Evolutionary conservation across 2,113 vertebrate genomes (phyloP), one percentile per base, ranked within the genome.

Genomic region (Microcebus lehilahytsara): DNA sequence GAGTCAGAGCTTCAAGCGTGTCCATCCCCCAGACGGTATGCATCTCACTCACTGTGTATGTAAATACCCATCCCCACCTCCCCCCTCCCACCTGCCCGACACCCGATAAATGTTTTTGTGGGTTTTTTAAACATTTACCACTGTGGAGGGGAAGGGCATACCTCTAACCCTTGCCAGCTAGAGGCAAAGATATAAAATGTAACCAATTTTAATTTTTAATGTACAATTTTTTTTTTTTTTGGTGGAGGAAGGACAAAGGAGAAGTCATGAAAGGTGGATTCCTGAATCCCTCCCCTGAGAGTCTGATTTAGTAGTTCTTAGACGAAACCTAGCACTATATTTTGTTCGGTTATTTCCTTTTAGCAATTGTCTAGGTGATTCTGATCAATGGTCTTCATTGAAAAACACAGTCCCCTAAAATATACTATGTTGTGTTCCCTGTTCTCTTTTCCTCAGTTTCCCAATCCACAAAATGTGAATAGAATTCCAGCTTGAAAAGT

Each of bases 241-340:
- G 37, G 0, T 11, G 14, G 9, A 10, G 53, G 2, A 19, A 9
- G 9, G 14, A 23, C 0, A 19, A 25, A 12, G 20, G 17, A 37
- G 71, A 64, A 78, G 22, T 37, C 58, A 9, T 9, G 13, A 66
- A 12, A 71, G 37, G 1, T 37, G 3, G 4, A 37, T 40, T 87
- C 42, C 30, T 40, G 16, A 93, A 27, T 20, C 3, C 2, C 3
- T 37, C 46, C 4, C 46, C 80, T 67, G 22, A 40, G 19, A 22
- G 27, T 84, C 3, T 30, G 4, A 30, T 25, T 74, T 22, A 7
- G 13, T 40, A 32, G 13, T 6, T 77, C 27, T 37, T n/a, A 2
- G 19, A 20, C 22, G 6, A 51, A 42, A 3, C 7, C 14, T 2
- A 9, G 4, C 5, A 79, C 25, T n/a, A 9, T 58, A 40, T 60